Evolutionary conservation across 2,113 vertebrate species (phyloP).

Genomic region (Psilopsiagon aurifrons): DNA sequence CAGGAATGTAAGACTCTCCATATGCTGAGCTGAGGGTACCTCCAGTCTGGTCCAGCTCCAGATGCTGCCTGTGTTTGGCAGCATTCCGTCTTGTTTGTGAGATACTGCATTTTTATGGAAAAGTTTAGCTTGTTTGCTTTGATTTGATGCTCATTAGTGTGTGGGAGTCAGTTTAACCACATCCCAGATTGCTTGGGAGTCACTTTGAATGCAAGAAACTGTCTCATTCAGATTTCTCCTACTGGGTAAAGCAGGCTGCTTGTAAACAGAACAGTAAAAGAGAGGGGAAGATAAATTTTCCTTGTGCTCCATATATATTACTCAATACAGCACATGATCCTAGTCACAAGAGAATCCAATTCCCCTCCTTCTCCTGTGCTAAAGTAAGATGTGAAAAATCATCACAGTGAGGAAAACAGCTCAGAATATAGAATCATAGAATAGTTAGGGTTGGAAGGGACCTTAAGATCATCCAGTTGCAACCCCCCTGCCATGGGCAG

Average conservation of each 20-base stretch:
- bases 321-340: background rate
- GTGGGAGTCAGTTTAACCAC: constrained; percentile 39
- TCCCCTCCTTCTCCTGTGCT: background rate
- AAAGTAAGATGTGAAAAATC: background rate
- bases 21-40: background rate
- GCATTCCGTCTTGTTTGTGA: background rate
- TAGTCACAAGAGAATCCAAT: background rate
- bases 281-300: background rate
- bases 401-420: background rate
- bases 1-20: background rate
- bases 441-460: too few species aligned
- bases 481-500: too few species aligned
- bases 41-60: background rate
- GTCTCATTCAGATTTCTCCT: background rate
- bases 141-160: background rate
- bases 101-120: background rate
- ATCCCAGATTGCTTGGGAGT: background rate
- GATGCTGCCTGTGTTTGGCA: background rate
- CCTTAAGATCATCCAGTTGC: too few species aligned
- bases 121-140: background rate
- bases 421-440: background rate
- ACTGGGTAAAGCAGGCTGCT: background rate
- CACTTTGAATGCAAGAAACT: background rate
- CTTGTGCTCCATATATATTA: accelerated
- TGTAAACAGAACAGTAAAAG: constrained; percentile 1